A percentile compares a stretch with the other conserved stretches of the same genome.
Conservation (phyloP, 1,140 invertebrate genomes). For the Antheraea mylitta region DNA sequence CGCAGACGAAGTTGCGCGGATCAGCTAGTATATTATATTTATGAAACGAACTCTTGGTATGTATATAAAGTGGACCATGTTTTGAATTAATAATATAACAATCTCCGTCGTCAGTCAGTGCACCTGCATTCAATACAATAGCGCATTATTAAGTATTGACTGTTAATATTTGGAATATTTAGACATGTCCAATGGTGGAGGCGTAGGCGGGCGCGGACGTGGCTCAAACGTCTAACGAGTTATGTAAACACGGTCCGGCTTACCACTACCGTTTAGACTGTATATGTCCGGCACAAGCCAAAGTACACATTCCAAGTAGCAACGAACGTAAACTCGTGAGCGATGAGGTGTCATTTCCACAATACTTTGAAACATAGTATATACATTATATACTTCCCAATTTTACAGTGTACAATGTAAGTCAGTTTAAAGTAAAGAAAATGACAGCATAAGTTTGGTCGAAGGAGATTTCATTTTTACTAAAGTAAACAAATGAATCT, state of each 20-base stretch:
- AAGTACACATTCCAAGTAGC: conserved; percentile 57
- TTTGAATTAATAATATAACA: conserved; percentile 4
- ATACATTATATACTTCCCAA: not conserved
- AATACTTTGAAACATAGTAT: not conserved
- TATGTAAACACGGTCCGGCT: conserved; percentile 52
- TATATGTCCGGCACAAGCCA: conserved; percentile 40
- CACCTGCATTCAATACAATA: conserved; percentile 17
- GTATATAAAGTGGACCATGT: not conserved
- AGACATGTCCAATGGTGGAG: conserved; percentile 43
- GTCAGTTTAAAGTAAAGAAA: conserved; percentile 21
- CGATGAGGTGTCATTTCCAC: conserved; percentile 35
- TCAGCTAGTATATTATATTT: not conserved
- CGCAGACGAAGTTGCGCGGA: too few species aligned
- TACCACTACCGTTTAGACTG: conserved; percentile 15
- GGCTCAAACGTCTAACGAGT: conserved; percentile 55
- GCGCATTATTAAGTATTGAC: conserved; percentile 47
- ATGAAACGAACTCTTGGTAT: not conserved
- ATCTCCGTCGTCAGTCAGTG: conserved; percentile 7
- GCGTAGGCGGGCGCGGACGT: conserved; percentile 50
- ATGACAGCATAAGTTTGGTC: not conserved
- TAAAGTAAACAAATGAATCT: too few species aligned
- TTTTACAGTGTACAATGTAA: not conserved
- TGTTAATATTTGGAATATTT: conserved; percentile 41
- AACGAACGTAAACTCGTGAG: conserved; percentile 25
- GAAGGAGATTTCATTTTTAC: not conserved